phyloP scores from a whole-genome alignment of 2,888 invertebrate species.

The Noctua janthe region DNA sequence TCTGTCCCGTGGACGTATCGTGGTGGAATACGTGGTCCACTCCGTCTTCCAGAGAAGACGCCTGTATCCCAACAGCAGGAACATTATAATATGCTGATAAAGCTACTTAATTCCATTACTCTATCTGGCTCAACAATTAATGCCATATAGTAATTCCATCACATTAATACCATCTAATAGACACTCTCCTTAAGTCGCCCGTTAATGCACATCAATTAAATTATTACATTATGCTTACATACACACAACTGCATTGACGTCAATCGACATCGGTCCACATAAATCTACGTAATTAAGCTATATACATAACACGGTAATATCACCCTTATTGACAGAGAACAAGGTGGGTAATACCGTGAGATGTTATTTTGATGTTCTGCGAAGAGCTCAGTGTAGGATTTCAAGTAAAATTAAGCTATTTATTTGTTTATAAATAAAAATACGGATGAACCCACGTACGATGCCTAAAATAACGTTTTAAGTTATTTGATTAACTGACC shows the following conservation, averaged over 20 bases:
- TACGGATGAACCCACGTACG: not conserved
- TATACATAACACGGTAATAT: constrained; percentile 8
- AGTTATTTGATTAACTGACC: not conserved
- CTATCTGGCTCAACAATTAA: not conserved
- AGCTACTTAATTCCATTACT: constrained; percentile 1
- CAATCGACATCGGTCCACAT: constrained; percentile 54
- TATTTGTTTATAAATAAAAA: constrained; percentile 38
- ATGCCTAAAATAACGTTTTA: not conserved
- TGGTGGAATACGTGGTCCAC: not conserved
- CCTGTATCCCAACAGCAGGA: too few species aligned
- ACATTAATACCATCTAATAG: constrained; percentile 19
- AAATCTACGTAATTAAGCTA: constrained; percentile 39
- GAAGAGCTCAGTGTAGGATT: constrained; percentile 54
- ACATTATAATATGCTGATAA: not conserved
- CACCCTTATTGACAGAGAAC: not conserved
- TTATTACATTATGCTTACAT: constrained; percentile 66
- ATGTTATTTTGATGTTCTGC: constrained; percentile 20
- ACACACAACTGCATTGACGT: constrained; percentile 62
- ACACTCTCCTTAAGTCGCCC: constrained; percentile 19
- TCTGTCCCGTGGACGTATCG: too few species aligned
- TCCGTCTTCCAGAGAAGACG: not conserved
- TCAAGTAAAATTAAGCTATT: constrained; percentile 52
- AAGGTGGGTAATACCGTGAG: constrained; percentile 16
- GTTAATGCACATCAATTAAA: constrained; percentile 61
- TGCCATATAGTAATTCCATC: constrained; percentile 12